Evolutionary conservation across 1,140 invertebrate species (phyloP).

Genomic region (Drosophila saltans): DNA sequence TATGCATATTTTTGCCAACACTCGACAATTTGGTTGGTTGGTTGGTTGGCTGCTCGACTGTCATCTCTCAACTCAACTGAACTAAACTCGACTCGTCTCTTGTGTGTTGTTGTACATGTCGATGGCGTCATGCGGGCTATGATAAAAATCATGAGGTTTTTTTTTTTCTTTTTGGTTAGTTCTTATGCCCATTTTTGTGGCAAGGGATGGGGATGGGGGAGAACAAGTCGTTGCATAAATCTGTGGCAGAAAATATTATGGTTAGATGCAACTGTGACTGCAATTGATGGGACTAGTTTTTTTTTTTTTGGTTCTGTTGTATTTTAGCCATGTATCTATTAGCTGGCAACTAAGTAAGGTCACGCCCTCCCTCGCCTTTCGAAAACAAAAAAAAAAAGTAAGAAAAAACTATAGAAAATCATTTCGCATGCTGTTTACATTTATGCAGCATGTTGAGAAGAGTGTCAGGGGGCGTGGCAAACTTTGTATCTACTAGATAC

Average conservation of each 20-base stretch:
- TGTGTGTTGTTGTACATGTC: background rate
- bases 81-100: background rate
- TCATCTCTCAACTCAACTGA: conserved; percentile 1
- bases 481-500: conserved; percentile 64
- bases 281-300: conserved; percentile 50
- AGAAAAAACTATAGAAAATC: conserved; percentile 8
- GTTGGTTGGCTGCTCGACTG: conserved; percentile 14
- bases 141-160: conserved; percentile 51
- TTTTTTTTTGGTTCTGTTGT: conserved; percentile 6
- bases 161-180: conserved; percentile 28
- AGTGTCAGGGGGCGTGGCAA: conserved; percentile 26
- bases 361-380: conserved; percentile 44
- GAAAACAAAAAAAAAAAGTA: conserved; percentile 8
- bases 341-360: conserved; percentile 58
- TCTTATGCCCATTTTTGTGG: conserved; percentile 31
- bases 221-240: conserved; percentile 43
- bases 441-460: conserved; percentile 51
- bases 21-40: conserved; percentile 10
- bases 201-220: conserved; percentile 18
- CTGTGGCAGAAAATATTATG: conserved; percentile 46
- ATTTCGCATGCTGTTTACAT: conserved; percentile 67
- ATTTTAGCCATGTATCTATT: conserved; percentile 46
- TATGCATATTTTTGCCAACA: conserved; percentile 67
- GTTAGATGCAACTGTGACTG: conserved; percentile 36
- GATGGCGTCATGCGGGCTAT: conserved; percentile 67